phyloP scores from a whole-genome alignment of 2,113 vertebrate species.

The Chamaetylas fuelleborni region DNA sequence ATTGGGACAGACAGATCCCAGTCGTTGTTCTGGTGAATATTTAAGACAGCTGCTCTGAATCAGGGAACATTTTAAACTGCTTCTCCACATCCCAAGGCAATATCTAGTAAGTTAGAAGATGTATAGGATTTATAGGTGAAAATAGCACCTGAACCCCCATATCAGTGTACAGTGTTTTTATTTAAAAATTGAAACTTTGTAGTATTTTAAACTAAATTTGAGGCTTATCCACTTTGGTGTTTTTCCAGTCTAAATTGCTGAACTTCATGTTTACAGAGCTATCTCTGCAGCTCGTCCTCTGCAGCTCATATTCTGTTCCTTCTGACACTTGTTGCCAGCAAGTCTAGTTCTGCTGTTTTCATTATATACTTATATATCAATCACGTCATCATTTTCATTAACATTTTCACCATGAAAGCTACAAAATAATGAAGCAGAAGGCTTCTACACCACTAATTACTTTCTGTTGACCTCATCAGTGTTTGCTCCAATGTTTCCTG shows the following conservation, averaged over 20 bases:
- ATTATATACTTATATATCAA: not conserved
- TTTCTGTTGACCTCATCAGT: not conserved
- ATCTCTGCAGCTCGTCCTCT: not conserved
- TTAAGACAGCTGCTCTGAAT: conserved; percentile 16
- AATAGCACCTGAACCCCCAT: not conserved
- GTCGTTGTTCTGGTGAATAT: conserved; percentile 37
- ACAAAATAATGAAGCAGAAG: not conserved
- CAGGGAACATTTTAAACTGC: not conserved
- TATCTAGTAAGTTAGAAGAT: not conserved
- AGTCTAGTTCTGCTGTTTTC: not conserved
- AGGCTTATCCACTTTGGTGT: not conserved
- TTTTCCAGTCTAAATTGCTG: not conserved
- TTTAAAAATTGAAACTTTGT: not conserved
- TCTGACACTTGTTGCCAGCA: not conserved
- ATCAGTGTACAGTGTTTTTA: not conserved
- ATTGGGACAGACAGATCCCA: conserved; percentile 32
- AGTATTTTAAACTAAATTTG: not conserved
- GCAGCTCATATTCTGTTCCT: not conserved
- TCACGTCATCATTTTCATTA: not conserved
- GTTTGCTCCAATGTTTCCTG: not conserved
- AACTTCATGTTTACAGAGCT: not conserved
- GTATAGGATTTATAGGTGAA: not conserved
- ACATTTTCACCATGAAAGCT: not conserved
- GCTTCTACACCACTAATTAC: not conserved
- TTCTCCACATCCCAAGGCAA: not conserved